These are phyloP conservation scores for Palaemon carinicauda DNA, from an alignment of 1,140 invertebrate genomes.

Conservation along the genomic window DNA sequence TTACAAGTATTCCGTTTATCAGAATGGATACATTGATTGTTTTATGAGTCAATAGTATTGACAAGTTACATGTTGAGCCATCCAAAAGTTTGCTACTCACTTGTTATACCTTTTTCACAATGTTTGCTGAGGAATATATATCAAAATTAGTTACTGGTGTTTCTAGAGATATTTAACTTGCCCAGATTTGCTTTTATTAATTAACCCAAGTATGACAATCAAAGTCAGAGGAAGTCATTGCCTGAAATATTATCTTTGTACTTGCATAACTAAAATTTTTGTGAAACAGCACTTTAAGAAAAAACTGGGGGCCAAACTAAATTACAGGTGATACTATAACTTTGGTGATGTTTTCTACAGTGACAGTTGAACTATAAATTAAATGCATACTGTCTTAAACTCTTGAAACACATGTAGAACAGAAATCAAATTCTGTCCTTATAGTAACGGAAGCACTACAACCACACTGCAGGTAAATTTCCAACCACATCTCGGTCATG, in stretches of 20 bases:
- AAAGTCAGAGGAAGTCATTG: constrained; percentile 39
- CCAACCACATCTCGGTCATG: constrained; percentile 30
- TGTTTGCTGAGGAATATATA: constrained; percentile 31
- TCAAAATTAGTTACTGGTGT: constrained; percentile 48
- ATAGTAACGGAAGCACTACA: constrained; percentile 34
- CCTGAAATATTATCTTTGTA: constrained; percentile 40
- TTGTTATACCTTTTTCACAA: constrained; percentile 38
- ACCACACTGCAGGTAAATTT: constrained; percentile 14
- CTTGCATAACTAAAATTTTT: constrained; percentile 21
- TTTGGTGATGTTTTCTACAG: constrained; percentile 48
- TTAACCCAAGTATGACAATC: constrained; percentile 48
- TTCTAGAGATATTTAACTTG: constrained; percentile 37
- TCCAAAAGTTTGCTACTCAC: constrained; percentile 45
- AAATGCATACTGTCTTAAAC: constrained; percentile 16
- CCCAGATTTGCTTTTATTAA: constrained; percentile 37
- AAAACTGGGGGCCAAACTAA: constrained; percentile 40
- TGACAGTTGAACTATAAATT: constrained; percentile 27
- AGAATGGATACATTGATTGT: constrained; percentile 32
- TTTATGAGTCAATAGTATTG: constrained; percentile 25
- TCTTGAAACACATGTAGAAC: constrained; percentile 46
- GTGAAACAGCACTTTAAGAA: constrained; percentile 28
- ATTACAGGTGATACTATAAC: constrained; percentile 49
- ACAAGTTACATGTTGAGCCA: constrained; percentile 29
- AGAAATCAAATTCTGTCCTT: constrained; percentile 53
- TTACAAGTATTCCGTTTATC: constrained; percentile 38